These are phyloP conservation scores for Argynnis bischoffii DNA, from an alignment of 2,888 invertebrate genomes.

Conservation along the genomic window DNA sequence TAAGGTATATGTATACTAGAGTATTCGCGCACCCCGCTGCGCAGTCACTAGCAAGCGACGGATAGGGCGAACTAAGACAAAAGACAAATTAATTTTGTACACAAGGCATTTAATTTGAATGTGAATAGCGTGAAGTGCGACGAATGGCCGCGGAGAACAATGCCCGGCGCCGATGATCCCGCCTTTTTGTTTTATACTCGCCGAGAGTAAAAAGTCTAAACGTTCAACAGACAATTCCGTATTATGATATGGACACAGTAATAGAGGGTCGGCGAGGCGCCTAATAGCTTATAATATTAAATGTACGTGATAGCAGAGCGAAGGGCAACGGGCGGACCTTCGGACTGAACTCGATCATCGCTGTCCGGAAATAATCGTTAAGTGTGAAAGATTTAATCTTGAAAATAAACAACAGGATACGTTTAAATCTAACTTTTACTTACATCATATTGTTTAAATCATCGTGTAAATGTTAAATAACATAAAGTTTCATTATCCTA, in stretches of 20 bases:
- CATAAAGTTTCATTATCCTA: no score
- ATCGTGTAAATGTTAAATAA: no score
- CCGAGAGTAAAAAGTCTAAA: slow-evolving; percentile 77
- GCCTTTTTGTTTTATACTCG: slow-evolving; percentile 76
- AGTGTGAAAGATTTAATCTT: slow-evolving; percentile 51
- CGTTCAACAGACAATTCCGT: slow-evolving; percentile 78
- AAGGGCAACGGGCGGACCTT: slow-evolving; percentile 48
- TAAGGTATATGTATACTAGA: background rate
- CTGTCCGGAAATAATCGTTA: slow-evolving; percentile 64
- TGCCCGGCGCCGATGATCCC: slow-evolving; percentile 77
- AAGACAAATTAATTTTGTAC: slow-evolving; percentile 83
- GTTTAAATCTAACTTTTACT: slow-evolving; percentile 14
- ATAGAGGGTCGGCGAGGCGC: slow-evolving; percentile 74
- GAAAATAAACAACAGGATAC: slow-evolving; percentile 40
- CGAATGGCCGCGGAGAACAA: slow-evolving; percentile 80
- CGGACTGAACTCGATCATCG: slow-evolving; percentile 43
- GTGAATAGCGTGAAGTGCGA: slow-evolving; percentile 82
- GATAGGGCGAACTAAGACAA: slow-evolving; percentile 70
- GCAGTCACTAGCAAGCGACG: slow-evolving; percentile 69
- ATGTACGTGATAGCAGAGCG: slow-evolving; percentile 70
- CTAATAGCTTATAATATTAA: slow-evolving; percentile 81
- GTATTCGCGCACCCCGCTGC: slow-evolving; percentile 58
- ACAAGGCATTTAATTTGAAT: slow-evolving; percentile 82
- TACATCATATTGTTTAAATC: background rate
- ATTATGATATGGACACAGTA: slow-evolving; percentile 81